Base-by-base conservation (phyloP, 2,888 invertebrate species). In the Proisotoma minuta region DNA sequence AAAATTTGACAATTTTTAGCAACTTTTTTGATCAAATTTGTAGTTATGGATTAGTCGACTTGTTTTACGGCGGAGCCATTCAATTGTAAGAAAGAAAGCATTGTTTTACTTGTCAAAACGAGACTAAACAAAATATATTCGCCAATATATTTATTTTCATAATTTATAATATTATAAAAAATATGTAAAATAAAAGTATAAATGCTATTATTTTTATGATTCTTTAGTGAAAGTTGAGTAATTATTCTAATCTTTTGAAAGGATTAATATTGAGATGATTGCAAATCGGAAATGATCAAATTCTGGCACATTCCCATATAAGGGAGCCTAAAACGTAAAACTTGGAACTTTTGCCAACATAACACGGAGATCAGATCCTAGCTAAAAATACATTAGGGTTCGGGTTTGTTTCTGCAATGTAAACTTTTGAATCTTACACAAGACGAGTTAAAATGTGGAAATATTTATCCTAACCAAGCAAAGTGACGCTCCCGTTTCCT, bases 301-400 rank as follows among this genome's bases (percentile, higher is more conserved):
- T 52, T 59, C 51, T 52, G 63, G 49, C 63, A 53, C 64, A 63
- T 67, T 59, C 34, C 72, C 72, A 67, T 72, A 70, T 68, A 68
- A 70, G 72, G 72, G 66, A 62, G 56, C 62, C 57, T 49, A 51
- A 68, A 69, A 71, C 69, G 71, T 69, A 63, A 57, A 67, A 50
- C 59, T 62, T 60, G 65, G 67, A 63, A 64, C 50, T 63, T 57
- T 70, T 72, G 72, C 71, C 71, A 71, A 71, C 69, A 67, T 65
- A 68, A 69, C 65, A 68, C 66, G 68, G 68, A 66, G 71, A 71
- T 71, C 66, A 62, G 66, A 63, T 69, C 69, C 59, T 69, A 68
- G 68, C 68, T 71, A 71, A 71, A 69, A 71, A 71, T 71, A 71
- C 68, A 61, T 65, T 29, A n/a, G n/a, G n/a, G n/a, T n/a, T 52